Conservation (phyloP, 2,888 invertebrate genomes). For the Drosophila nr. perissopoda region DNA sequence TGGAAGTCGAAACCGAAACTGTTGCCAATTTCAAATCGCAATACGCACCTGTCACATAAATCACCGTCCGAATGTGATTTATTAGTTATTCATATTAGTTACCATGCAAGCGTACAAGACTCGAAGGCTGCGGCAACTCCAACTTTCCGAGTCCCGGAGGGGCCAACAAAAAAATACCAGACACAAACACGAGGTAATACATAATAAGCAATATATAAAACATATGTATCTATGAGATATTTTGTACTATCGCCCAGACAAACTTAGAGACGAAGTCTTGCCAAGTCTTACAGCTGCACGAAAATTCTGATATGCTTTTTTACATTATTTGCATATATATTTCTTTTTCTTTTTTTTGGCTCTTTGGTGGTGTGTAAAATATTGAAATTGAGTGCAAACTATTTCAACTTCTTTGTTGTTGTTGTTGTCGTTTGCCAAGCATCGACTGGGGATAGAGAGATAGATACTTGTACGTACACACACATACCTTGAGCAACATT, state of each 20-base stretch:
- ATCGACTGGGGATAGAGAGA: slow-evolving; percentile 27
- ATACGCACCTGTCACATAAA: slow-evolving; percentile 79
- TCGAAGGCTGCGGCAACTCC: slow-evolving; percentile 37
- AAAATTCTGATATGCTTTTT: slow-evolving; percentile 30
- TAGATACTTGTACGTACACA: slow-evolving; percentile 26
- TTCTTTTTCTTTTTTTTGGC: slow-evolving; percentile 14
- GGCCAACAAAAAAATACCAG: slow-evolving; percentile 37
- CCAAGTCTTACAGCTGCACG: slow-evolving; percentile 59
- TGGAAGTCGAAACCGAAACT: slow-evolving; percentile 58
- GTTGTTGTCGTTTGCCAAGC: slow-evolving; percentile 27
- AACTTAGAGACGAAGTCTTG: slow-evolving; percentile 41
- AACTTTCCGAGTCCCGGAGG: slow-evolving; percentile 47
- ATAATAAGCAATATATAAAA: slow-evolving; percentile 76
- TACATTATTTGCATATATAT: slow-evolving; percentile 23
- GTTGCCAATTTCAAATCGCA: slow-evolving; percentile 79
- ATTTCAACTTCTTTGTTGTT: slow-evolving; percentile 61
- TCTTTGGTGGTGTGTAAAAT: slow-evolving; percentile 63
- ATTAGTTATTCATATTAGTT: slow-evolving; percentile 80
- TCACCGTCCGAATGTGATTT: slow-evolving; percentile 74
- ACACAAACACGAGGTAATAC: slow-evolving; percentile 66
- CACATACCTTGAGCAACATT: slow-evolving; percentile 66
- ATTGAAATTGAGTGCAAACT: slow-evolving; percentile 80
- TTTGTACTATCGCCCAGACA: slow-evolving; percentile 21
- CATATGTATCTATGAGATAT: slow-evolving; percentile 72
- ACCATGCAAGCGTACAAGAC: slow-evolving; percentile 45